These are phyloP conservation scores for Probosciger aterrimus DNA, from an alignment of 2,113 vertebrate genomes.

Conservation along the genomic window DNA sequence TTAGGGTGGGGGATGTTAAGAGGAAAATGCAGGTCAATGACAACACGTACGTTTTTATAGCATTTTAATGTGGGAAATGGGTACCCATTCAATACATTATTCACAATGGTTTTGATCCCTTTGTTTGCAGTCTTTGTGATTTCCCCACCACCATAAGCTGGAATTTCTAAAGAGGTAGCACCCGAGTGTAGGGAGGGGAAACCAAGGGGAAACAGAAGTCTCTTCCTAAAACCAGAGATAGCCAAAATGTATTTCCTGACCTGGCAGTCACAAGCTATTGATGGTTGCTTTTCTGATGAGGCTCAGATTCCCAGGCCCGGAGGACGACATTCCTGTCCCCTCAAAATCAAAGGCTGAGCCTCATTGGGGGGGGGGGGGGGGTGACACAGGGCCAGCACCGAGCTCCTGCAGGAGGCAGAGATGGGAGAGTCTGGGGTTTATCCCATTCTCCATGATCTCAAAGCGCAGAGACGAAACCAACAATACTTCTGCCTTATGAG, in stretches of 20 bases:
- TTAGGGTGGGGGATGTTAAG: not conserved
- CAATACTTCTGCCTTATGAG: slow-evolving; percentile 19
- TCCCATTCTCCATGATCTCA: not conserved
- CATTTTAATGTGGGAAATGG: not conserved
- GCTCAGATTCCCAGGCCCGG: accelerated
- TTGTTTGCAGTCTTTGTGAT: not conserved
- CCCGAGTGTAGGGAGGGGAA: not conserved
- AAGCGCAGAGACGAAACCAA: not conserved
- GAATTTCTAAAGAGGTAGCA: not conserved
- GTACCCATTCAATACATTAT: not conserved
- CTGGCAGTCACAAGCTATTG: not conserved
- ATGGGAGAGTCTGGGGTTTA: not conserved
- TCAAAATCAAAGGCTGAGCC: not conserved
- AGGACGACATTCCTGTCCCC: not conserved
- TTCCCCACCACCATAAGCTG: not conserved
- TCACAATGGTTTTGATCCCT: not conserved
- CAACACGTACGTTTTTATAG: not conserved
- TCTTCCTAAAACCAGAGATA: not conserved
- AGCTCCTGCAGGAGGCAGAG: not conserved
- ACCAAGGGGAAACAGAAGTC: not conserved
- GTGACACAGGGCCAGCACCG: accelerated
- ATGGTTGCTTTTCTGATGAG: not conserved
- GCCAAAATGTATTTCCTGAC: not conserved
- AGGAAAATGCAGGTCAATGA: not conserved
- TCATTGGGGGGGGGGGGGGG: not conserved